Conservation (phyloP, 2,888 invertebrate species). For the Psylliodes chrysocephalus region DNA sequence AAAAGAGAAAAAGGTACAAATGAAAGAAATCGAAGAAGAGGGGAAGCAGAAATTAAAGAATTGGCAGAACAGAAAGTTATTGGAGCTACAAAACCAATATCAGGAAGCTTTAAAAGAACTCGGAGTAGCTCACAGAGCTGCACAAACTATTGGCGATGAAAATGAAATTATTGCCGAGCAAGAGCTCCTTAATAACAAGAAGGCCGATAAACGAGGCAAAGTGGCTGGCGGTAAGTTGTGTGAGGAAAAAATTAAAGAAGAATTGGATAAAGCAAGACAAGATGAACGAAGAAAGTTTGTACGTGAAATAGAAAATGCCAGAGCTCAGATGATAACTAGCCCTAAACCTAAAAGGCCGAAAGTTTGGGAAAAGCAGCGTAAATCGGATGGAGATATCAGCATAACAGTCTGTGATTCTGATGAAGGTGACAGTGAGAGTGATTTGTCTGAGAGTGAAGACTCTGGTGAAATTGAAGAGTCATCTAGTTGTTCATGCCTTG, state of each 20-base stretch:
- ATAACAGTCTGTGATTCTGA: neutral
- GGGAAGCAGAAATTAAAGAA: conserved; percentile 66
- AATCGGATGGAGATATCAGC: conserved; percentile 6
- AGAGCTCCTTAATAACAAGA: conserved; percentile 39
- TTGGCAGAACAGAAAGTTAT: conserved; percentile 66
- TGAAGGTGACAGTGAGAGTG: neutral
- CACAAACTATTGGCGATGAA: conserved; percentile 59
- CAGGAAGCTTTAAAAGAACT: conserved; percentile 66
- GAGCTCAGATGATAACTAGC: neutral
- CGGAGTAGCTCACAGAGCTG: conserved; percentile 66
- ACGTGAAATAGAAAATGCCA: conserved; percentile 64
- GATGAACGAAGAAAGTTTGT: conserved; percentile 56
- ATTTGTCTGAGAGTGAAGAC: conserved; percentile 2
- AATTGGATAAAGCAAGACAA: conserved; percentile 34
- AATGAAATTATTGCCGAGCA: conserved; percentile 48
- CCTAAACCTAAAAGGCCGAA: conserved; percentile 27
- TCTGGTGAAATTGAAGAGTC: neutral
- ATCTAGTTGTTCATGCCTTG: conserved; percentile 3
- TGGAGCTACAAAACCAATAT: conserved; percentile 67
- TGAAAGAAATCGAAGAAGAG: conserved; percentile 65
- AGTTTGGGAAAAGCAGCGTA: neutral
- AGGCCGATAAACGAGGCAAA: conserved; percentile 62
- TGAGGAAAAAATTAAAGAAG: conserved; percentile 52
- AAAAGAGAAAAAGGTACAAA: conserved; percentile 66
- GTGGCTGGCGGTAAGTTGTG: conserved; percentile 60